phyloP scores from a whole-genome alignment of 2,113 vertebrate species.

The Microcebus murinus region DNA sequence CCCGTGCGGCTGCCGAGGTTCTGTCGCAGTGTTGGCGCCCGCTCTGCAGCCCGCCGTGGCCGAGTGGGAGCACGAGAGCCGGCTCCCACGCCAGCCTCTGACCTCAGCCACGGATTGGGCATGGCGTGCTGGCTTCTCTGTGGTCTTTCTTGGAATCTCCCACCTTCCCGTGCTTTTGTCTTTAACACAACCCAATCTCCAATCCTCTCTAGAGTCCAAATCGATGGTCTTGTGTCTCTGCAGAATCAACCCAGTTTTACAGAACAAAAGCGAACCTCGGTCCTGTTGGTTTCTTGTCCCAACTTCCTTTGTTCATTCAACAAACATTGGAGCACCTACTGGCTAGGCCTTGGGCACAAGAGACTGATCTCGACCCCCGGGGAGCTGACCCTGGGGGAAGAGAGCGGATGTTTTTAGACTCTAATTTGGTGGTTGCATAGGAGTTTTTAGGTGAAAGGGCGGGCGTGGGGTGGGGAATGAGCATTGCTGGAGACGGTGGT shows the following conservation, averaged over 20 bases:
- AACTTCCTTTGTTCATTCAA: neutral
- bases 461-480: rapidly evolving
- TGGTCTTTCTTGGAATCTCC: neutral
- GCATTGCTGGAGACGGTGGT: no score
- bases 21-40: neutral
- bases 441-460: neutral
- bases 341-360: neutral
- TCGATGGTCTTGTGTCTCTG: neutral
- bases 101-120: neutral
- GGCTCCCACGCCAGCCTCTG: neutral
- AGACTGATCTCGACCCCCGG: neutral
- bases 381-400: neutral
- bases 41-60: neutral
- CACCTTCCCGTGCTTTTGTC: neutral
- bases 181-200: neutral
- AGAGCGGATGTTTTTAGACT: neutral
- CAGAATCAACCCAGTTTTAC: neutral
- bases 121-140: neutral
- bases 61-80: neutral
- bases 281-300: neutral
- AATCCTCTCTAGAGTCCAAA: neutral
- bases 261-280: neutral
- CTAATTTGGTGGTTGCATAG: neutral
- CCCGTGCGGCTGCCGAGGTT: neutral
- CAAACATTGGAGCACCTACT: neutral